Evolutionary conservation across 2,888 invertebrate genomes (phyloP).

Genomic region (Deilephila porcellus): DNA sequence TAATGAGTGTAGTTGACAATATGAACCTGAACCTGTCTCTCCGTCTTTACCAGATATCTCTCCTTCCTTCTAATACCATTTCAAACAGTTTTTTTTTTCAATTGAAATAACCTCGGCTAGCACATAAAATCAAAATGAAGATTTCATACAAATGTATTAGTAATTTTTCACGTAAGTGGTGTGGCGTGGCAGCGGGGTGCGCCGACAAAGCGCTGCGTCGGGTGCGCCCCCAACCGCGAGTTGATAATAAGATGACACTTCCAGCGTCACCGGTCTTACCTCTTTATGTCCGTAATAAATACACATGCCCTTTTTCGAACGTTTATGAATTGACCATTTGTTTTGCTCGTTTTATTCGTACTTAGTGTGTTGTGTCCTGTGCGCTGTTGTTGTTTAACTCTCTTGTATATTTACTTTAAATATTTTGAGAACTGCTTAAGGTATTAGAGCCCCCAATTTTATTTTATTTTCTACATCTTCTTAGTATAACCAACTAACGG

Average conservation of each 20-base stretch:
- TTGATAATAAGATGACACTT: constrained; percentile 69
- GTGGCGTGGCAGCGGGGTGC: constrained; percentile 68
- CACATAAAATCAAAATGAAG: constrained; percentile 35
- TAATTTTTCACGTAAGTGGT: constrained; percentile 75
- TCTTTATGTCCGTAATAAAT: constrained; percentile 42
- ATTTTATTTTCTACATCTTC: too few relatives aligned
- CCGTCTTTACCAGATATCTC: too few relatives aligned
- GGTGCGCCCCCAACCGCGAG: constrained; percentile 58
- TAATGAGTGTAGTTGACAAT: too few relatives aligned
- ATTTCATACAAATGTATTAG: constrained; percentile 45
- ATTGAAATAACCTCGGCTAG: not conserved
- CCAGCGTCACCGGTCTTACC: constrained; percentile 57
- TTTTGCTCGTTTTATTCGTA: constrained; percentile 18
- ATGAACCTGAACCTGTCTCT: too few relatives aligned
- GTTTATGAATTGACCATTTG: constrained; percentile 22
- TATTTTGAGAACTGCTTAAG: not conserved
- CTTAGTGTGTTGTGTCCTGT: too few relatives aligned
- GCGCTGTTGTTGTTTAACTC: constrained; percentile 13
- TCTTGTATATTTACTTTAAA: not conserved
- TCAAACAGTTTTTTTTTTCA: not conserved
- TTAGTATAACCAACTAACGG: too few relatives aligned
- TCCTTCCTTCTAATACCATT: too few relatives aligned
- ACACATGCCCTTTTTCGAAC: constrained; percentile 22
- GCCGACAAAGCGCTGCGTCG: constrained; percentile 76
- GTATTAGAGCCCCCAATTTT: not conserved